These are phyloP conservation scores for Psilopsiagon aymara DNA, from an alignment of 2,113 vertebrate genomes.

Conservation along the genomic window DNA sequence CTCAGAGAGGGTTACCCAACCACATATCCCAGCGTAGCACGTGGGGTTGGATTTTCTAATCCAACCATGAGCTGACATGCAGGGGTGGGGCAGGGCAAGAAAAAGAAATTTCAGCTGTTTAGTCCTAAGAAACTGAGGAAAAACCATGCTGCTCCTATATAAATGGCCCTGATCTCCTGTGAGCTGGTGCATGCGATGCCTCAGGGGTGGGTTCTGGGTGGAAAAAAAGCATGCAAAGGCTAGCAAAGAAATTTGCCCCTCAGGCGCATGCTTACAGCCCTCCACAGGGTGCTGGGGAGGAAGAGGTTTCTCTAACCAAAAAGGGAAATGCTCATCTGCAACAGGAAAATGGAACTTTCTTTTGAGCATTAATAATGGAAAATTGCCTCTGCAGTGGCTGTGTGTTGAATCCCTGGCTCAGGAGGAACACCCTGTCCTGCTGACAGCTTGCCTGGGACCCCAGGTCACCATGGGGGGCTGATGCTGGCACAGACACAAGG, in stretches of 20 bases:
- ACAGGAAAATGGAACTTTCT: conserved; percentile 83
- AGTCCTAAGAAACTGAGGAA: background rate
- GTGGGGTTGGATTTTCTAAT: background rate
- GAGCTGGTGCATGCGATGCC: background rate
- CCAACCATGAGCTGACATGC: background rate
- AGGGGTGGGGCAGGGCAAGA: background rate
- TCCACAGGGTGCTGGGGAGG: conserved; percentile 72
- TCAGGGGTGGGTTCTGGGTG: background rate
- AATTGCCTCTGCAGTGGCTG: background rate
- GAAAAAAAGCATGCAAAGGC: background rate
- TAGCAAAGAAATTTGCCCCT: background rate
- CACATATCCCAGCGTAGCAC: background rate
- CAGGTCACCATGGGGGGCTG: background rate
- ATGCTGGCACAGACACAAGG: background rate
- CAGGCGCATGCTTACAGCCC: conserved; percentile 56
- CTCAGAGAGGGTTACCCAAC: background rate
- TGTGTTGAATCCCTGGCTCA: background rate
- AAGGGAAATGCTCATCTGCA: conserved; percentile 83
- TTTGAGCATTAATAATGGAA: conserved; percentile 31
- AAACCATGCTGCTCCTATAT: background rate
- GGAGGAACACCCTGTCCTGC: background rate
- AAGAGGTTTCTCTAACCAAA: conserved; percentile 80
- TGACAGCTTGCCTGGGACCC: accelerated
- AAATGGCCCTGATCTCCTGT: background rate
- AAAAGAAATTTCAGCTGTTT: conserved; percentile 1